Base-by-base conservation (phyloP, 2,113 vertebrate species). In the Ochotona princeps region DNA sequence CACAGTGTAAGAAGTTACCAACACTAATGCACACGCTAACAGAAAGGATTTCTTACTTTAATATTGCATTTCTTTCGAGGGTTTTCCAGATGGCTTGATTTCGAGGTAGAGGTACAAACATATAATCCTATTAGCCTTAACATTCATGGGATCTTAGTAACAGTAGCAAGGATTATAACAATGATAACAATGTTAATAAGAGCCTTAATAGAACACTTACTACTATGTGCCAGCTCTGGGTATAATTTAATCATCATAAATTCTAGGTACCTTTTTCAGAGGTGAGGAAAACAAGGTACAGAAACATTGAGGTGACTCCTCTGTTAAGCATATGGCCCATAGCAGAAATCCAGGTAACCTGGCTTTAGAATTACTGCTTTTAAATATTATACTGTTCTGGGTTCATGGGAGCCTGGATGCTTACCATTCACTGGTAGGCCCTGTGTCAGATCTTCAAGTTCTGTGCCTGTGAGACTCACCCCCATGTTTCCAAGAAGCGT, bases 401-500 rank as follows among this genome's bases (percentile, higher is more conserved):
- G 23, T 75, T n/a, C 54, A 47, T 35, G 61, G 15, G 26, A 67
- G 7, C 51, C n/a, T 25, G 78, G 78, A 90, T 60, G 60, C 69
- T 63, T 51, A 94, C 79, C 93, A 18, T 61, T 44, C 32, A 54
- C 26, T 74, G 93, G 69, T 14, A 87, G 15, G 2, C 54, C 26
- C 49, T 67, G 83, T 65, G 18, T 76, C 17, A 57, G 75, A 80
- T 96, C 86, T 57, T 66, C 44, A 54, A 94, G 93, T 81, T 94
- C 83, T 67, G 70, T 70, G 12, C 81, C 89, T 81, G n/a, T 78
- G 30, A 92, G 9, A 9, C 61, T 79, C 35, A 82, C 13, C 5
- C 35, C 73, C n/a, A 4, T 20, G 23, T 84, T 86, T 23, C 30
- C 32, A 54, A 88, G 70, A 89, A n/a, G 49, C 2, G 28, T 75